phyloP scores from a whole-genome alignment of 2,797 vertebrate genomes.

The Dendrocincla tyrannina region DNA sequence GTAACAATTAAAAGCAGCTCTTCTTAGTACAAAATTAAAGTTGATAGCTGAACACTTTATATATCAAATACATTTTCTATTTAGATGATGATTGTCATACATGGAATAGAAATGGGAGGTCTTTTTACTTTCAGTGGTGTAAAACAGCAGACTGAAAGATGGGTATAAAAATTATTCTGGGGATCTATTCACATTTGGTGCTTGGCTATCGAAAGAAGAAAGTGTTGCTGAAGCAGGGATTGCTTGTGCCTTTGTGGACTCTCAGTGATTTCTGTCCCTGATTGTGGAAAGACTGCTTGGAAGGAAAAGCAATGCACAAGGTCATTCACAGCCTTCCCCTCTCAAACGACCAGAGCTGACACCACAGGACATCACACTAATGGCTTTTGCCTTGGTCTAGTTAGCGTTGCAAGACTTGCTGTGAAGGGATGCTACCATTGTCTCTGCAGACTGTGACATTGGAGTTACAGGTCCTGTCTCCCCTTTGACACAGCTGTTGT shows the following conservation, averaged over 20 bases:
- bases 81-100: background rate
- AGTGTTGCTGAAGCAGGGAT: background rate
- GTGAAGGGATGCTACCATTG: background rate
- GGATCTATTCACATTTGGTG: background rate
- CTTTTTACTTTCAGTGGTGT: background rate
- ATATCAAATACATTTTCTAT: background rate
- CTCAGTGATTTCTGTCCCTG: background rate
- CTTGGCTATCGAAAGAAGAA: background rate
- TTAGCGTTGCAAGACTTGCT: background rate
- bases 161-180: background rate
- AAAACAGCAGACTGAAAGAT: background rate
- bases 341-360: background rate
- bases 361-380: background rate
- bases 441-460: background rate
- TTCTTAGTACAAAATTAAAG: background rate
- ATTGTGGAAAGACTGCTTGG: background rate
- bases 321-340: background rate
- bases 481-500: background rate
- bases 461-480: background rate
- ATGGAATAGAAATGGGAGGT: background rate
- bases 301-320: background rate
- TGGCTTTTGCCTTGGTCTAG: background rate
- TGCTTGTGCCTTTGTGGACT: background rate
- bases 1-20: conserved; percentile 2
- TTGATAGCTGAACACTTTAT: background rate